phyloP scores from a whole-genome alignment of 1,140 invertebrate species.

The Magallana ariakensis region DNA sequence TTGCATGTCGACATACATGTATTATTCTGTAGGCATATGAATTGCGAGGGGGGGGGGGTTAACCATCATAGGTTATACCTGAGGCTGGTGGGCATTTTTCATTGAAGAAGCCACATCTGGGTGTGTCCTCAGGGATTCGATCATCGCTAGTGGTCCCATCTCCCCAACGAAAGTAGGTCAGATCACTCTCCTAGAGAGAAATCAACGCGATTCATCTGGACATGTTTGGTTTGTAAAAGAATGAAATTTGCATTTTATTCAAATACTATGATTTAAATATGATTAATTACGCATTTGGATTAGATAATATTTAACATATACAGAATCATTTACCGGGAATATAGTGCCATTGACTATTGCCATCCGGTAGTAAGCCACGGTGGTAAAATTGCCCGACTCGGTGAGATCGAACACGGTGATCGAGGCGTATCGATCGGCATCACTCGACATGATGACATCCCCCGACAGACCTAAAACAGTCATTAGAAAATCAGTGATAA shows the following conservation, averaged over 20 bases:
- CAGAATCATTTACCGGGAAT: constrained; percentile 29
- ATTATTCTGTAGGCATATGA: too few species aligned
- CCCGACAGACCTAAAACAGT: constrained; percentile 57
- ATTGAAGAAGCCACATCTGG: constrained; percentile 69
- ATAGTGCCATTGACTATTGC: constrained; percentile 36
- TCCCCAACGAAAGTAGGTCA: constrained; percentile 61
- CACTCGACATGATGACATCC: constrained; percentile 46
- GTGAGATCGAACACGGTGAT: constrained; percentile 56
- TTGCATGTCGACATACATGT: too few species aligned
- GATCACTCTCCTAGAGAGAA: constrained; percentile 31
- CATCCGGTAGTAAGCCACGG: constrained; percentile 44
- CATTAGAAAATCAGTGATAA: too few species aligned
- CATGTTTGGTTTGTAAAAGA: too few species aligned
- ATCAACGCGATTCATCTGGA: too few species aligned
- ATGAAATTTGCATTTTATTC: too few species aligned
- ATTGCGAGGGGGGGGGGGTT: too few species aligned
- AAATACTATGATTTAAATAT: too few species aligned
- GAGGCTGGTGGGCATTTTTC: constrained; percentile 60
- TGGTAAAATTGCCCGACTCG: constrained; percentile 36
- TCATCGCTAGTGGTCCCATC: constrained; percentile 56
- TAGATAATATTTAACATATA: too few species aligned
- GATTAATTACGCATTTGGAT: too few species aligned
- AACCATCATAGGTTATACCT: neutral
- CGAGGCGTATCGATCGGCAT: constrained; percentile 54
- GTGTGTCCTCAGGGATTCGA: constrained; percentile 63